phyloP scores from a whole-genome alignment of 2,797 vertebrate species.

The Scarus forsteni region DNA sequence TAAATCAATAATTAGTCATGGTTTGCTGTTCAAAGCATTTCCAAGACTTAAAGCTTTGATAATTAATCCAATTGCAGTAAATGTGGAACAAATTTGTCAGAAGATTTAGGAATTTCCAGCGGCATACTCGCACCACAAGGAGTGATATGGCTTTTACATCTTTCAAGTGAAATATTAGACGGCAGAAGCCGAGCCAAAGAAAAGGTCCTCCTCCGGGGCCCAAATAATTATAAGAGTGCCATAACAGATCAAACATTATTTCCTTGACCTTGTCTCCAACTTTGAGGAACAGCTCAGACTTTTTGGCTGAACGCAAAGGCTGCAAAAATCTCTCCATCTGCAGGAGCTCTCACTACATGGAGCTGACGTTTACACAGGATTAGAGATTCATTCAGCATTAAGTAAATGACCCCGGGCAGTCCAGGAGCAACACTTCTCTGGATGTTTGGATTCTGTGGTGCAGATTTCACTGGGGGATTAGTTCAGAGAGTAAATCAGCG shows the following conservation, averaged over 20 bases:
- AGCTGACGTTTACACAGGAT: conserved; percentile 74
- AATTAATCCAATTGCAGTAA: conserved; percentile 38
- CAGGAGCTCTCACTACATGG: conserved; percentile 54
- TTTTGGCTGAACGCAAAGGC: conserved; percentile 61
- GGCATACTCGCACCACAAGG: conserved; percentile 39
- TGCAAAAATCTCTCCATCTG: conserved; percentile 62
- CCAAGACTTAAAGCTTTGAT: neutral
- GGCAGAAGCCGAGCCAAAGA: conserved; percentile 72
- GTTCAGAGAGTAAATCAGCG: conserved; percentile 53
- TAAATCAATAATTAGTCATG: neutral
- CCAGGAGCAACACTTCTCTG: conserved; percentile 59
- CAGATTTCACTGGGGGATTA: conserved; percentile 51
- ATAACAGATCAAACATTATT: conserved; percentile 80
- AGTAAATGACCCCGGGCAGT: conserved; percentile 66
- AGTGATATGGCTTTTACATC: conserved; percentile 64
- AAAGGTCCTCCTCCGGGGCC: conserved; percentile 77
- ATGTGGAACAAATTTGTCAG: conserved; percentile 39
- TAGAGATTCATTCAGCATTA: conserved; percentile 70
- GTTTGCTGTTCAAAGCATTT: neutral
- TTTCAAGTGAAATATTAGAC: conserved; percentile 77
- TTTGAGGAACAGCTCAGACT: conserved; percentile 69
- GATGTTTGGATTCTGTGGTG: conserved; percentile 57
- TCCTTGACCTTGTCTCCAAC: conserved; percentile 77
- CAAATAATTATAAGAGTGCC: conserved; percentile 79
- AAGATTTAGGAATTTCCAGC: conserved; percentile 55